Evolutionary conservation across 2,797 vertebrate species (phyloP), one percentile per base, ranked within the genome.

Genomic region (Propithecus deckenii): DNA sequence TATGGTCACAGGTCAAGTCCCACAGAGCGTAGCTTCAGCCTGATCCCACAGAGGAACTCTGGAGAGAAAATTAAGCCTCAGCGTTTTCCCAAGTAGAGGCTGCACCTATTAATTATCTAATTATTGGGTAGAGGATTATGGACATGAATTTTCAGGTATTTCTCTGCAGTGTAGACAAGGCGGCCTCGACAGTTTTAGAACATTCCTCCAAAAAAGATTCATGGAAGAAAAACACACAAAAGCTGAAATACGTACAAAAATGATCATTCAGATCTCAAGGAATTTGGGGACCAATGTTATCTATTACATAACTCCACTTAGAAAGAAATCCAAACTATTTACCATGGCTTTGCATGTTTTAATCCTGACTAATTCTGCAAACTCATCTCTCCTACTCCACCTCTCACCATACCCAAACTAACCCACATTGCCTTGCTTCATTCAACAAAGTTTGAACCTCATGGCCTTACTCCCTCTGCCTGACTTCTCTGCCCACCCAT

Each of bases 311-410:
- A 74, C 52, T 72, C 25, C 17, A 55, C 9, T 88, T 41, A 14
- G 7, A 59, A 69, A 59, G 55, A 14, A 76, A 67, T 35, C 10
- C 2, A 9, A 18, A 75, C 4, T 10, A 5, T 2, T 67, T 28
- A 35, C n/a, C 12, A 35, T 23, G 25, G 23, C 11, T 75, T 57
- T 83, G 15, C n/a, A 14, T 38, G 15, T 55, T 41, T 89, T 50
- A 84, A 12, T 1, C 28, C 4, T 25, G 28, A 22, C 20, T 84
- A 25, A 81, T 91, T 92, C 50, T 94, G 25, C 14, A 86, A 74
- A 50, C 0, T n/a, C 7, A 35, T 69, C 1, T 35, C 10, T 63
- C 30, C 12, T 4, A 55, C 0, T 1, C 1, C 3, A 46, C 13
- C 0, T 14, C 72, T 71, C 25, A 32, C 55, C 15, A 35, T 28